Evolutionary conservation across 2,888 invertebrate species (phyloP).

Genomic region (Phragmatobia fuliginosa): DNA sequence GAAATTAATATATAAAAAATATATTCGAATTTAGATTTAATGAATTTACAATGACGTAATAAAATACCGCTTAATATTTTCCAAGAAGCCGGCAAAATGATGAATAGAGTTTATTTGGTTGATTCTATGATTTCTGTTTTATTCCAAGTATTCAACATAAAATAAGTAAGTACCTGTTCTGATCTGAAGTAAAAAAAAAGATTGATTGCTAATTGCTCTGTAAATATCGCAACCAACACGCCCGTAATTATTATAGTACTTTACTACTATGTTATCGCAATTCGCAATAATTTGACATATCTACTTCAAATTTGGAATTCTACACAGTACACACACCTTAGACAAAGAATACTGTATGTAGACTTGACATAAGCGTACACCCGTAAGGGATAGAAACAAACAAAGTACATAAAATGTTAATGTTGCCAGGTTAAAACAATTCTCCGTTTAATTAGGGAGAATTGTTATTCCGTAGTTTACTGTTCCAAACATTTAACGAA

Average conservation of each 20-base stretch:
- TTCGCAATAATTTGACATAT: neutral
- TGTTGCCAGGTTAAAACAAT: too few relatives aligned
- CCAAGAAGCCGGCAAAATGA: neutral
- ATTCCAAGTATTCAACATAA: neutral
- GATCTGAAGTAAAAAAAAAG: neutral
- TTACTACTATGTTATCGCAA: too few relatives aligned
- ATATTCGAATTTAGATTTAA: neutral
- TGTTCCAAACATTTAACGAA: too few relatives aligned
- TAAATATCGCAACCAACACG: neutral
- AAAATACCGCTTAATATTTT: neutral
- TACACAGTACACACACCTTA: neutral
- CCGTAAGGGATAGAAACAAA: too few relatives aligned
- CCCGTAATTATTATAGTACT: too few relatives aligned
- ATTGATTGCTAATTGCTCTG: neutral
- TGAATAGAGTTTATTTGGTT: neutral
- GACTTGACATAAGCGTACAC: too few relatives aligned
- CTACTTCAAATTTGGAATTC: neutral
- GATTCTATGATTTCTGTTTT: neutral
- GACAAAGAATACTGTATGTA: too few relatives aligned
- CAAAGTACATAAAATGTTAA: too few relatives aligned
- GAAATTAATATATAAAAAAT: neutral
- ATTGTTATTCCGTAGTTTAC: too few relatives aligned
- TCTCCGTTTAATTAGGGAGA: too few relatives aligned
- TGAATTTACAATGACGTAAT: constrained; percentile 1
- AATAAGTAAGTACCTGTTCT: neutral